phyloP scores from a whole-genome alignment of 2,888 invertebrate genomes.

The Hermodice carunculata region DNA sequence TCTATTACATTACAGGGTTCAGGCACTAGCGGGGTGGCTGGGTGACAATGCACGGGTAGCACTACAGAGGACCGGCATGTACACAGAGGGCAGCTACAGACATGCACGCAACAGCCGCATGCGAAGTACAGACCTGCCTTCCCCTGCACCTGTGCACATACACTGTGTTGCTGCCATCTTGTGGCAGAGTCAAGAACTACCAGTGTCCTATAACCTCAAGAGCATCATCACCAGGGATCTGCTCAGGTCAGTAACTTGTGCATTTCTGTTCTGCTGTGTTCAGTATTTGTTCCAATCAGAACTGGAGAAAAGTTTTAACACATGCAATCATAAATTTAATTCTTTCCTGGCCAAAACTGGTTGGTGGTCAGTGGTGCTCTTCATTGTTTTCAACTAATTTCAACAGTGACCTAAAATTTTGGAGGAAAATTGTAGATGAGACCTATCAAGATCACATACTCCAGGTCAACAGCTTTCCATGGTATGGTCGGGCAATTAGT shows the following conservation, averaged over 20 bases:
- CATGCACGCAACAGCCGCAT: slow-evolving; percentile 1
- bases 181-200: slow-evolving; percentile 74
- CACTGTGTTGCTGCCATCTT: slow-evolving; percentile 87
- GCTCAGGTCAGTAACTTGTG: slow-evolving; percentile 77
- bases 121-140: slow-evolving; percentile 42
- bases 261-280: too few species aligned
- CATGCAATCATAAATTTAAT: too few species aligned
- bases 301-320: too few species aligned
- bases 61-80: slow-evolving; percentile 44
- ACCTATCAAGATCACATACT: too few species aligned
- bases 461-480: too few species aligned
- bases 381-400: too few species aligned
- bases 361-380: too few species aligned
- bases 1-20: slow-evolving; percentile 44
- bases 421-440: too few species aligned
- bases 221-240: slow-evolving; percentile 81
- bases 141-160: slow-evolving; percentile 64
- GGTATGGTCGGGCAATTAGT: too few species aligned
- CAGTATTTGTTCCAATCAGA: too few species aligned
- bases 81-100: not conserved
- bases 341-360: too few species aligned
- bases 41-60: slow-evolving; percentile 72
- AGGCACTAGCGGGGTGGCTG: slow-evolving; percentile 80
- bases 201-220: slow-evolving; percentile 73
- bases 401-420: too few species aligned